Percentiles rank a stretch among this genome's conserved stretches.
Conservation (phyloP, 2,888 invertebrate genomes). For the Eilema sororculum region DNA sequence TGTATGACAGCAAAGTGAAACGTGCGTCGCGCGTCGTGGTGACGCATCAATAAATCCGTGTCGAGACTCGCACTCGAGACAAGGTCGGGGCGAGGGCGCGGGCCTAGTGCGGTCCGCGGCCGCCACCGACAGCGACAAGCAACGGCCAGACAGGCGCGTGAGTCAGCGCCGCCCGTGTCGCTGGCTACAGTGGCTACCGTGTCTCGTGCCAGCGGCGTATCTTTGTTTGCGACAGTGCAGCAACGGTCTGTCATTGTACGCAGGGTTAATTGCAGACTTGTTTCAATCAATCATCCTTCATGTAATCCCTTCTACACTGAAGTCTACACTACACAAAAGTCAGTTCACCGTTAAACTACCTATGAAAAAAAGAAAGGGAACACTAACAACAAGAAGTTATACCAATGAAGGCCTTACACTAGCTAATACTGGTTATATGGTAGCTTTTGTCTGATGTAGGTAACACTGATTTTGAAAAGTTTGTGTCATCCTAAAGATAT, state of each 20-base stretch:
- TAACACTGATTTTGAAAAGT: background rate
- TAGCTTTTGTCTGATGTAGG: too few relatives aligned
- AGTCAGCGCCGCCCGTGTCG: slow-evolving; percentile 60
- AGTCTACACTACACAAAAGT: too few relatives aligned
- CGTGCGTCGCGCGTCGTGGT: slow-evolving; percentile 62
- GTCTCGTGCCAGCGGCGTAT: slow-evolving; percentile 31
- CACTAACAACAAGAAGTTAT: background rate
- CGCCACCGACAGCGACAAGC: slow-evolving; percentile 65
- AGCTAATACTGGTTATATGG: too few relatives aligned
- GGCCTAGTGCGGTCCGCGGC: slow-evolving; percentile 68
- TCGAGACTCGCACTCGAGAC: slow-evolving; percentile 75
- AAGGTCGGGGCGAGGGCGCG: slow-evolving; percentile 84
- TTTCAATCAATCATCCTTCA: too few relatives aligned
- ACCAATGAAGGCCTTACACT: too few relatives aligned
- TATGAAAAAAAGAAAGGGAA: background rate
- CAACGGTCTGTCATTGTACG: slow-evolving; percentile 19
- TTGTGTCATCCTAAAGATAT: background rate
- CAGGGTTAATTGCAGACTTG: background rate
- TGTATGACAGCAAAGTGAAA: slow-evolving; percentile 37
- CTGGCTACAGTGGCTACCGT: slow-evolving; percentile 21
- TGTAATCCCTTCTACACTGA: too few relatives aligned
- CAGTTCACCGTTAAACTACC: too few relatives aligned
- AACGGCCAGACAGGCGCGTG: slow-evolving; percentile 73
- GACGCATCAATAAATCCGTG: slow-evolving; percentile 85
- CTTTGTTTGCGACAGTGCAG: slow-evolving; percentile 15